Conservation (phyloP, 2,113 vertebrate species). For the Lethenteron camtschaticum region DNA sequence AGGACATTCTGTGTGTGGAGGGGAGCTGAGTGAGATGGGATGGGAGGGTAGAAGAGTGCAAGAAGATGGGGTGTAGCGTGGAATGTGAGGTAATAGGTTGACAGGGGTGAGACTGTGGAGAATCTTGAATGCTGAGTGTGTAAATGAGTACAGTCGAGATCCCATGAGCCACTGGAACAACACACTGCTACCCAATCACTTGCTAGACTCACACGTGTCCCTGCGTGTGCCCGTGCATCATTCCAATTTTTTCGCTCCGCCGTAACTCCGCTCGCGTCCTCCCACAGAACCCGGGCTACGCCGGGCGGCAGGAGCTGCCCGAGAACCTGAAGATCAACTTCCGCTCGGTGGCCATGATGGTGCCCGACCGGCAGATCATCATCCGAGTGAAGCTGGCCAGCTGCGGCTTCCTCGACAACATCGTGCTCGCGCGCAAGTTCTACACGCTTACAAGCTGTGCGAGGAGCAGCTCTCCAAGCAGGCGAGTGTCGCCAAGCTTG, state of each 20-base stretch:
- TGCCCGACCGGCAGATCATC: conserved; percentile 86
- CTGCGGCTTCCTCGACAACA: conserved; percentile 68
- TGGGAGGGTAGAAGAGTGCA: no score
- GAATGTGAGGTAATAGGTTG: no score
- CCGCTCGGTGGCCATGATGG: conserved; percentile 91
- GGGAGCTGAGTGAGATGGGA: no score
- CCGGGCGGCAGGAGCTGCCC: conserved; percentile 74
- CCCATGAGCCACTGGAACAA: no score
- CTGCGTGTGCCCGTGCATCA: no score
- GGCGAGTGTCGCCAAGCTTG: conserved; percentile 22
- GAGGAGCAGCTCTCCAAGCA: conserved; percentile 92
- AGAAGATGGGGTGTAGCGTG: no score
- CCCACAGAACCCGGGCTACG: conserved; percentile 77
- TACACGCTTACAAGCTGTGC: conserved; percentile 81
- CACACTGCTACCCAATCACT: no score
- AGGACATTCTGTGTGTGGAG: no score
- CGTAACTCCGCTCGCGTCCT: conserved; percentile 2
- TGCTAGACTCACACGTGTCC: no score
- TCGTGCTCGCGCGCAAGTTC: conserved; percentile 70
- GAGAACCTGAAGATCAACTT: conserved; percentile 96
- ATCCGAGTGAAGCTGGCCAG: conserved; percentile 86
- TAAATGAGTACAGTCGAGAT: no score
- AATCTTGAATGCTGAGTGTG: no score
- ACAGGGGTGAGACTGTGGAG: no score
- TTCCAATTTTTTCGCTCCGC: background rate